phyloP scores from a whole-genome alignment of 2,888 invertebrate species.

The Tridacna crocea region DNA sequence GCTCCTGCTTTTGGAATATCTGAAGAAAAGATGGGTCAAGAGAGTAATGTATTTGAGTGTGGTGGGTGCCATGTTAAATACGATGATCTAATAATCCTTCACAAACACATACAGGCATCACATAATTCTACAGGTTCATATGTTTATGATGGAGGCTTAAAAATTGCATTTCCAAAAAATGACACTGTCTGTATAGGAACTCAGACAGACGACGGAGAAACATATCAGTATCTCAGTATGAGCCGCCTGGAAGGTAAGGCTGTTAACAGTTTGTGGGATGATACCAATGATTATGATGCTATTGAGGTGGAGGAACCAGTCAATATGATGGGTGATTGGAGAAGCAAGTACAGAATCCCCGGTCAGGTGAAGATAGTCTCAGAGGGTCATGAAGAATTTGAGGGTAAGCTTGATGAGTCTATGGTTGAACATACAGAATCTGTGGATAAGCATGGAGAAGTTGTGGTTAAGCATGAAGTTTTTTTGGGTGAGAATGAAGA shows the following conservation, averaged over 20 bases:
- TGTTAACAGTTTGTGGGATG: background rate
- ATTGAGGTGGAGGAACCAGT: background rate
- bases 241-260: background rate
- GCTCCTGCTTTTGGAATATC: no score
- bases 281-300: background rate
- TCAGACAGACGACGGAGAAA: background rate
- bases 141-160: background rate
- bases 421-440: background rate
- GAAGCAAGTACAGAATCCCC: background rate
- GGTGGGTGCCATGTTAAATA: background rate
- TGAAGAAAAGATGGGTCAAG: background rate
- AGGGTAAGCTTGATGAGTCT: background rate
- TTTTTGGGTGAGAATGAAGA: background rate
- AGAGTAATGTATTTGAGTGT: background rate
- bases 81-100: background rate
- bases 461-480: no score
- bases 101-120: background rate
- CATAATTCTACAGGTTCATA: constrained; percentile 2
- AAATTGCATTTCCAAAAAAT: constrained; percentile 11
- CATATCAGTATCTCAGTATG: background rate
- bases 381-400: background rate
- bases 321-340: background rate
- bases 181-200: background rate
- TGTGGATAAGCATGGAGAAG: background rate
- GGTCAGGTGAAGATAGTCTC: background rate